Evolutionary conservation across 2,113 vertebrate genomes (phyloP), one percentile per base, ranked within the genome.

Genomic region (Alces alces): DNA sequence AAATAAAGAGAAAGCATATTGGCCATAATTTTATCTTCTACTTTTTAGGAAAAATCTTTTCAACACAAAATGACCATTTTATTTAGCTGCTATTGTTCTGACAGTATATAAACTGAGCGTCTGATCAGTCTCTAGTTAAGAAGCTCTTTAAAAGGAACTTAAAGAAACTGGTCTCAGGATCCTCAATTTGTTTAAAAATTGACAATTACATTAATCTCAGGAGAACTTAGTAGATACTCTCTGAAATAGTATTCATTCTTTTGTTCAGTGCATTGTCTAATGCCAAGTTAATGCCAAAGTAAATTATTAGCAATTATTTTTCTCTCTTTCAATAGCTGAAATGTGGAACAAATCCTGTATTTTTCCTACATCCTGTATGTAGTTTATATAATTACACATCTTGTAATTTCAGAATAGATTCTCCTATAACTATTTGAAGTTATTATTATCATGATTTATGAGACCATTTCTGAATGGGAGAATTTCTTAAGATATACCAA

Each of bases 221-320:
- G 83, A 83, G 70, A 84, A 16, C 73, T 95, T 95, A 19, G 36
- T 83, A 97, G n/a, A 36, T 96, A 88, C 12, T 96, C 55, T 88
- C 86, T 96, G 58, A 93, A 90, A 91, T 82, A 33, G 17, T 50
- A 86, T 70, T 93, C 25, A 89, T 15, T 86, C 43, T 93, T 95
- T 89, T 91, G 52, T 94, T 93, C 94, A 94, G 54, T 89, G n/a
- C 33, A 91, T 79, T 97, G 5, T 86, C 66, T 98, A 95, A 82
- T 86, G 55, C 45, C 36, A 96, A 87, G n/a, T 13, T 97, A 95
- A 89, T 93, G 39, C 33, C 76, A 89, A 60, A 93, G 25, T 91
- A 96, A 97, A 94, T 97, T 89, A 96, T 88, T 93, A 94, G 58
- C 64, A 92, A 91, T 95, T 95, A 87, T 82, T 90, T 97, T 94